These are phyloP conservation scores for Noctilio leporinus DNA, from an alignment of 2,113 vertebrate genomes.

Conservation along the genomic window DNA sequence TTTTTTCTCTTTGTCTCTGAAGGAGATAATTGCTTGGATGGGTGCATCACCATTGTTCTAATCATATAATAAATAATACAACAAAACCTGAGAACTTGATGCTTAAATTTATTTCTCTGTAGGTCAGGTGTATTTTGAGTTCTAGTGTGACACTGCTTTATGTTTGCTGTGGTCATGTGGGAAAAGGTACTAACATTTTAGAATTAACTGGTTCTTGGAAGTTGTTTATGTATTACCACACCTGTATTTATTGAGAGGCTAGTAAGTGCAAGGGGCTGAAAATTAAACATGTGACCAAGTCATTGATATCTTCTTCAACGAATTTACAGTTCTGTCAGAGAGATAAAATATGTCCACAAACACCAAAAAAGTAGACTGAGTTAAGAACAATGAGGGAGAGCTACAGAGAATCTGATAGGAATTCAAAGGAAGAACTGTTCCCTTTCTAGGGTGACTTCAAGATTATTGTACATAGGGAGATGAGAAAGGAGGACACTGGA, in stretches of 20 bases:
- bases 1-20: background rate
- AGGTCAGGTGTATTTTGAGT: background rate
- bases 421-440: background rate
- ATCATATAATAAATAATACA: background rate
- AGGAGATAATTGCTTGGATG: background rate
- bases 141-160: background rate
- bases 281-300: background rate
- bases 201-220: background rate
- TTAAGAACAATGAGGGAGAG: background rate
- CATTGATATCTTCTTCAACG: background rate
- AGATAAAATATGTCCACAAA: background rate
- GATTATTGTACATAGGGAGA: background rate
- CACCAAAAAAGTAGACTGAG: background rate
- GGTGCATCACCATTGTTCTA: background rate
- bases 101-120: background rate
- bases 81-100: background rate
- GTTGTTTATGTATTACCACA: background rate
- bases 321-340: background rate
- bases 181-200: background rate
- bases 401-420: background rate
- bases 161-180: background rate
- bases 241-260: background rate
- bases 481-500: background rate
- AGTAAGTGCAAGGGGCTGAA: background rate
- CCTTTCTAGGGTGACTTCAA: background rate